Conservation (phyloP, 2,113 vertebrate species). For the Chelonoidis abingdonii region DNA sequence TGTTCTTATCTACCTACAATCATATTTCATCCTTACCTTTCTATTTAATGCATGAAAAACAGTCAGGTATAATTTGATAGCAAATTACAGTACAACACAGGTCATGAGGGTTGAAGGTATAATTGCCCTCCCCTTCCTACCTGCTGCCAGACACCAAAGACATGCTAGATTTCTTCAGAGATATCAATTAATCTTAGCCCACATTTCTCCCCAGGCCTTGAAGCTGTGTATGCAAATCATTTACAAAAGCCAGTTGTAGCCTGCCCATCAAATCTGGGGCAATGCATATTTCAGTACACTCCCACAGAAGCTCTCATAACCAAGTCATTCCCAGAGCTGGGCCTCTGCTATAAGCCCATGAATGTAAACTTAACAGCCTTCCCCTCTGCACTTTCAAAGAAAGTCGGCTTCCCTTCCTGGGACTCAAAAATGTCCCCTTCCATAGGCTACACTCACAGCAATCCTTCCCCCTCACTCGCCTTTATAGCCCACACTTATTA, state of each 20-base stretch:
- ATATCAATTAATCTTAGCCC: background rate
- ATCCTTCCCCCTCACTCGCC: background rate
- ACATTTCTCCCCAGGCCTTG: background rate
- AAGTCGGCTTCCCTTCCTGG: background rate
- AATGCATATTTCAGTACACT: background rate
- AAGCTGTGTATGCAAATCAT: background rate
- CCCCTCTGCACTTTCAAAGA: background rate
- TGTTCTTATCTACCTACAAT: background rate
- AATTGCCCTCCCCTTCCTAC: background rate
- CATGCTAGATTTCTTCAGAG: background rate
- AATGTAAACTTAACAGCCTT: background rate
- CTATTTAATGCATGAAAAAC: background rate
- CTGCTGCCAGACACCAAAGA: background rate
- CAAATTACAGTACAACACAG: background rate
- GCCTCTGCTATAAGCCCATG: background rate
- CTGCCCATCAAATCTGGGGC: background rate
- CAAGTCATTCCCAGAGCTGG: background rate
- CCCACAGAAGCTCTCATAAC: background rate
- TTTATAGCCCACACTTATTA: background rate
- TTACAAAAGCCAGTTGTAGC: background rate
- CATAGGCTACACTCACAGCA: background rate
- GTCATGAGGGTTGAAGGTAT: background rate
- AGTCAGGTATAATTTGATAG: background rate
- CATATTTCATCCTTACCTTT: background rate
- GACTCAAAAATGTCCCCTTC: background rate